Evolutionary conservation across 2,797 vertebrate species (phyloP).

Genomic region (Trachops cirrhosus): DNA sequence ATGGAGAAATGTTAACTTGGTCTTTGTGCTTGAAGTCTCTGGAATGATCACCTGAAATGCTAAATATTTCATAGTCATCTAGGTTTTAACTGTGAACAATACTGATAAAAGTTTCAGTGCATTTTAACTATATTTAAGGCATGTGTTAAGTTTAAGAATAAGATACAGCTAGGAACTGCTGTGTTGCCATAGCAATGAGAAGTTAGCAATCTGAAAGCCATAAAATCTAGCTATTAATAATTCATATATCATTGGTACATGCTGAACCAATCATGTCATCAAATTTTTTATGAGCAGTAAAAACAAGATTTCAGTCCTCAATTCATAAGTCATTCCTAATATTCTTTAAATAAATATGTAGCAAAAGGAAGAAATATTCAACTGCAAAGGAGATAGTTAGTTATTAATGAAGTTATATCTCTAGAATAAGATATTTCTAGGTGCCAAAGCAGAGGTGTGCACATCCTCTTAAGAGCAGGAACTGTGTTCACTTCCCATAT

Average conservation of each 20-base stretch:
- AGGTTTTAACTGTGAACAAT: not conserved
- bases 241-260: not conserved
- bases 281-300: slow-evolving; percentile 48
- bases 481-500: not conserved
- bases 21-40: not conserved
- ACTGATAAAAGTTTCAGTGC: not conserved
- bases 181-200: slow-evolving; percentile 43
- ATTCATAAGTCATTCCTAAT: not conserved
- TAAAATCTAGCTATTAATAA: slow-evolving; percentile 51
- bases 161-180: not conserved
- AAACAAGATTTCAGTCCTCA: slow-evolving; percentile 1
- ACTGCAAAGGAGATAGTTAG: not conserved
- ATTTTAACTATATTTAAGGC: slow-evolving; percentile 38
- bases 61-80: slow-evolving; percentile 14
- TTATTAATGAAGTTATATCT: not conserved
- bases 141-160: slow-evolving; percentile 23
- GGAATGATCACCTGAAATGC: not conserved
- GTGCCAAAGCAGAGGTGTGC: not conserved
- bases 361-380: not conserved
- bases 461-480: not conserved
- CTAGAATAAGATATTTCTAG: not conserved
- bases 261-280: not conserved
- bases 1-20: not conserved
- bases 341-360: slow-evolving; percentile 51
- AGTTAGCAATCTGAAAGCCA: slow-evolving; percentile 6